Percentiles rank a stretch among this genome's conserved stretches.
Evolutionary conservation across 2,113 vertebrate species (phyloP).

Genomic region (Tragelaphus imberbis): DNA sequence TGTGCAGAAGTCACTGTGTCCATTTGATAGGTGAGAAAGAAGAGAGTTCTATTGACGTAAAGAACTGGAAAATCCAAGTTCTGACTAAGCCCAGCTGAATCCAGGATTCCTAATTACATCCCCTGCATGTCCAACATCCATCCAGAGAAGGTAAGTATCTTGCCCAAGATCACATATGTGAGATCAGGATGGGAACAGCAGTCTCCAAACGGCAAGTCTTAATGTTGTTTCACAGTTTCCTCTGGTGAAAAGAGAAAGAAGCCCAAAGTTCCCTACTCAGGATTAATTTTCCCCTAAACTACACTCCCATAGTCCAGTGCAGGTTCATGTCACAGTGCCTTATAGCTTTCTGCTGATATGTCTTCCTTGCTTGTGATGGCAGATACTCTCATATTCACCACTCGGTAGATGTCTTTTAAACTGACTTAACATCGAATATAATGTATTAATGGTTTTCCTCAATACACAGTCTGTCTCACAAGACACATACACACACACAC

Average conservation of each 20-base stretch:
- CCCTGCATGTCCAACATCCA: background rate
- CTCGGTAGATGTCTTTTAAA: slow-evolving; percentile 7
- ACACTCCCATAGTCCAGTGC: background rate
- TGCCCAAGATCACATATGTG: background rate
- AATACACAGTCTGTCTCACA: background rate
- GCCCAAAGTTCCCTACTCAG: background rate
- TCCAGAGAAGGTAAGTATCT: background rate
- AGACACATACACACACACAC: background rate
- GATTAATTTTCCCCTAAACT: background rate
- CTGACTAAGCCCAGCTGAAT: background rate
- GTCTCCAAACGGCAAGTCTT: background rate
- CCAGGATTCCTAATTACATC: background rate
- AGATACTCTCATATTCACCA: background rate
- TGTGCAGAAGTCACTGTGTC: background rate
- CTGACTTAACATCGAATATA: background rate
- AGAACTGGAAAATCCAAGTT: background rate
- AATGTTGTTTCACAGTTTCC: background rate
- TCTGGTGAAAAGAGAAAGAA: background rate
- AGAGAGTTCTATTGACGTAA: fast-evolving
- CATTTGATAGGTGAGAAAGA: background rate
- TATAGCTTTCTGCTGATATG: background rate
- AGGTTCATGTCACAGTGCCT: background rate
- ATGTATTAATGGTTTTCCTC: background rate
- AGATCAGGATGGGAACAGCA: background rate
- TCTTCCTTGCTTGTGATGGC: background rate